Evolutionary conservation across 2,113 vertebrate species (phyloP).

Genomic region (Pygoscelis adeliae): DNA sequence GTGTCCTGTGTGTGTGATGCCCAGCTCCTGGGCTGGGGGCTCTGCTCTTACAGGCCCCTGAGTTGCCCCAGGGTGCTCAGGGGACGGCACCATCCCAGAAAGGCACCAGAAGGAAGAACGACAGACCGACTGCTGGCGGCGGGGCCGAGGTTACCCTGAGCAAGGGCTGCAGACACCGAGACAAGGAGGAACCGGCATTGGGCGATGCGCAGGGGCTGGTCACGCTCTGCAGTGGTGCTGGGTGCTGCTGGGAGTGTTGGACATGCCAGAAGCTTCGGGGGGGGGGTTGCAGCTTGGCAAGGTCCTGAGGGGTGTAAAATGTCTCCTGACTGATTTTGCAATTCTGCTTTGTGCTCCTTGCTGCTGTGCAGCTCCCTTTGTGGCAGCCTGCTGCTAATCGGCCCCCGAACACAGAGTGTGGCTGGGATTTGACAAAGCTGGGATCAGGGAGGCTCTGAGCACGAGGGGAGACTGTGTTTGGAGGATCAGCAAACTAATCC

Average conservation of each 20-base stretch:
- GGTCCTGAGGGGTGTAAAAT: background rate
- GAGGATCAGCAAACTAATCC: background rate
- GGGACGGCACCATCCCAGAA: background rate
- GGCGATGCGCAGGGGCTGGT: background rate
- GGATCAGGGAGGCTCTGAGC: background rate
- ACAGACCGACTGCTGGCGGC: background rate
- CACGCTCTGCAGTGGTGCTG: accelerated
- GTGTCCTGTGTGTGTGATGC: background rate
- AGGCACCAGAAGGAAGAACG: background rate
- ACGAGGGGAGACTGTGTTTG: background rate
- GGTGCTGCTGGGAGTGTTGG: background rate
- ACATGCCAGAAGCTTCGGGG: background rate
- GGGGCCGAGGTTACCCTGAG: background rate
- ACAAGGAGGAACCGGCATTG: background rate
- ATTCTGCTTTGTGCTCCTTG: background rate
- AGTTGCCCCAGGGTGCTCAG: background rate
- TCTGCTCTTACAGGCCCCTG: background rate
- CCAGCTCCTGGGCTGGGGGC: background rate
- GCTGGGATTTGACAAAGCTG: background rate
- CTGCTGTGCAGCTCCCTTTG: background rate
- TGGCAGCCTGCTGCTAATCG: background rate
- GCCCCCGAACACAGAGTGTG: background rate
- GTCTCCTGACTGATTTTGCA: background rate
- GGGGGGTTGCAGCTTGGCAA: background rate
- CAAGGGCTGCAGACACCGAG: background rate